Base-by-base conservation (phyloP, 1,140 invertebrate genomes). In the Zophobas atratus region DNA sequence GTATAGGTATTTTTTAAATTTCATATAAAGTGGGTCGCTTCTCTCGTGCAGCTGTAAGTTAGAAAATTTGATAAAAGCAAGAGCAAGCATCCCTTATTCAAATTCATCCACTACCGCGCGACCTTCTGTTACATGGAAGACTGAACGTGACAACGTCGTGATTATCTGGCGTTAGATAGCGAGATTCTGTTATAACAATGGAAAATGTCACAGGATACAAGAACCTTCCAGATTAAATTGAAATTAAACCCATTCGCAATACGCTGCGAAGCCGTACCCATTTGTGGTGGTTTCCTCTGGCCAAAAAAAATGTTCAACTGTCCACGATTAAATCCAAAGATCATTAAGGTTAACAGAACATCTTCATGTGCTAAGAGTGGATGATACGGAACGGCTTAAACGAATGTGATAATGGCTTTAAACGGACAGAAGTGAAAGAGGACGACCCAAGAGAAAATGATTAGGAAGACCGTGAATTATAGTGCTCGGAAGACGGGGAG, bases 361-460 rank as follows among this genome's bases (percentile, higher is more conserved):
- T 36, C 38, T 20, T 60, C 36, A 39, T 41, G 60, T 67, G 60
- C 39, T 5, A 60, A n/a, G 56, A 39, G 38, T 60, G 56, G 56
- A 60, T 60, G 56, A 60, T 60, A n/a, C 56, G 56, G 56, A 6
- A 39, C 38, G 35, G 56, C 34, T 60, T 60, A 60, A 60, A 60
- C 56, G 60, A 67, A 67, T 67, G 60, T 67, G 60, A 43, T 41
- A 67, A 67, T 67, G 43, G 60, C 8, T 67, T 67, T 43, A 67
- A 67, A 67, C 8, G 38, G 38, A 67, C 39, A 43, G 60, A 43
- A 67, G 60, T 60, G 56, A 67, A 43, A 67, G 39, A 67, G 39
- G 60, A 43, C 38, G 60, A 67, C 60, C 60, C 39, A 39, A 67
- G n/a, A 67, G 60, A 67, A 67, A 67, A 67, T 67, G 60, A 67